A percentile compares a stretch with the other conserved stretches of the same genome.
These are phyloP conservation scores for Didymodactylos carnosus DNA, from an alignment of 2,888 invertebrate species.

Conservation along the genomic window DNA sequence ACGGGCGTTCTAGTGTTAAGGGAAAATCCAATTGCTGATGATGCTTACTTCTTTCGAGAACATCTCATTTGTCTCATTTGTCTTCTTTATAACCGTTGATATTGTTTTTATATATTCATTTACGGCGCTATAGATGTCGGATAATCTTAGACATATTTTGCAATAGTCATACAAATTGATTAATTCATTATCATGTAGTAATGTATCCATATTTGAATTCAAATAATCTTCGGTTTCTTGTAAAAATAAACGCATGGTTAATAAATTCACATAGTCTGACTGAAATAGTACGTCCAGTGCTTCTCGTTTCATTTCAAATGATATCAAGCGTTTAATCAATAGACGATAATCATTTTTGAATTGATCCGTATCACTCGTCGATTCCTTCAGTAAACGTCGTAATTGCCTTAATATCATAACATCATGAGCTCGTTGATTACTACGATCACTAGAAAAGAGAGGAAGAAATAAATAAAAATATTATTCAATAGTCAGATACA, in stretches of 20 bases:
- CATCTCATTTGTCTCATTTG: too few species aligned
- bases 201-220: too few species aligned
- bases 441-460: constrained; percentile 48
- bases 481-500: background rate
- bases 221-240: too few species aligned
- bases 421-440: constrained; percentile 65
- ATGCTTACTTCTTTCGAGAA: too few species aligned
- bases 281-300: background rate
- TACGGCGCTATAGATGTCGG: too few species aligned
- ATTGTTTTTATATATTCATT: too few species aligned
- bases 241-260: background rate
- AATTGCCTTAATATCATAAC: constrained; percentile 59
- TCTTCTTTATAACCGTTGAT: too few species aligned
- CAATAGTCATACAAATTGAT: too few species aligned
- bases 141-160: too few species aligned
- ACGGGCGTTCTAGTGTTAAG: too few species aligned
- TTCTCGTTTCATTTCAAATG: background rate
- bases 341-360: background rate
- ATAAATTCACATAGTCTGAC: background rate
- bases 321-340: background rate
- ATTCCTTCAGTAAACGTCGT: constrained; percentile 30
- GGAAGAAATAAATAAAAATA: constrained; percentile 1
- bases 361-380: constrained; percentile 4
- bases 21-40: too few species aligned
- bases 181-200: too few species aligned